Evolutionary conservation across 1,140 invertebrate species (phyloP).

Genomic region (Odontomachus brunneus): DNA sequence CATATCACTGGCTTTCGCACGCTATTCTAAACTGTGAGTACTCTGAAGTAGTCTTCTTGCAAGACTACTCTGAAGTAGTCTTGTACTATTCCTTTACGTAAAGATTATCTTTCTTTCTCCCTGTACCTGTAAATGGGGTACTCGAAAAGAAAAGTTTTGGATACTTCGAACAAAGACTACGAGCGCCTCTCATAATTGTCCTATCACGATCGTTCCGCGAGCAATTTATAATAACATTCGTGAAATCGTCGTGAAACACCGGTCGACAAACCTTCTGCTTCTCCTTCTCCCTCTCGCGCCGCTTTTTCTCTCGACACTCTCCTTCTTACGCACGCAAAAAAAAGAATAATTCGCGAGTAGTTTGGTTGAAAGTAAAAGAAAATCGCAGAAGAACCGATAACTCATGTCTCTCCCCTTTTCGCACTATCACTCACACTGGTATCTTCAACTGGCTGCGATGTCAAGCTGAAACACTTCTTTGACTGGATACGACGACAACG

Average conservation of each 20-base stretch:
- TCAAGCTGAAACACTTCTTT: neutral
- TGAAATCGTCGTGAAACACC: slow-evolving; percentile 17
- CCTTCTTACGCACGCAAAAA: slow-evolving; percentile 53
- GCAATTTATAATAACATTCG: slow-evolving; percentile 30
- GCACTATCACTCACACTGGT: slow-evolving; percentile 64
- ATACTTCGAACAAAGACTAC: slow-evolving; percentile 63
- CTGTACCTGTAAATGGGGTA: slow-evolving; percentile 80
- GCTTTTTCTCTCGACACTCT: slow-evolving; percentile 41
- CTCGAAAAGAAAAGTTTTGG: slow-evolving; percentile 73
- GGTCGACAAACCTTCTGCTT: too few relatives aligned
- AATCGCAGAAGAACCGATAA: slow-evolving; percentile 34
- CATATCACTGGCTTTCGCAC: slow-evolving; percentile 47
- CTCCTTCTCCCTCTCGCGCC: slow-evolving; percentile 48
- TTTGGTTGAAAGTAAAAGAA: slow-evolving; percentile 52
- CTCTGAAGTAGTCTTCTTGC: slow-evolving; percentile 64
- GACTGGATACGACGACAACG: neutral
- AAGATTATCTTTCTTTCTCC: slow-evolving; percentile 58
- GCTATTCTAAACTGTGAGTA: slow-evolving; percentile 67
- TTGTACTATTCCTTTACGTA: slow-evolving; percentile 64
- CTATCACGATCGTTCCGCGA: slow-evolving; percentile 10
- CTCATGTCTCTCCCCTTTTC: neutral
- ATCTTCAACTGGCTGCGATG: neutral
- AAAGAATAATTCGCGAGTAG: slow-evolving; percentile 46
- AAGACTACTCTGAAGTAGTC: slow-evolving; percentile 62
- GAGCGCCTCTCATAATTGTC: neutral